These are phyloP conservation scores for Hoplodrina ambigua DNA, from an alignment of 2,888 invertebrate genomes.

Conservation along the genomic window DNA sequence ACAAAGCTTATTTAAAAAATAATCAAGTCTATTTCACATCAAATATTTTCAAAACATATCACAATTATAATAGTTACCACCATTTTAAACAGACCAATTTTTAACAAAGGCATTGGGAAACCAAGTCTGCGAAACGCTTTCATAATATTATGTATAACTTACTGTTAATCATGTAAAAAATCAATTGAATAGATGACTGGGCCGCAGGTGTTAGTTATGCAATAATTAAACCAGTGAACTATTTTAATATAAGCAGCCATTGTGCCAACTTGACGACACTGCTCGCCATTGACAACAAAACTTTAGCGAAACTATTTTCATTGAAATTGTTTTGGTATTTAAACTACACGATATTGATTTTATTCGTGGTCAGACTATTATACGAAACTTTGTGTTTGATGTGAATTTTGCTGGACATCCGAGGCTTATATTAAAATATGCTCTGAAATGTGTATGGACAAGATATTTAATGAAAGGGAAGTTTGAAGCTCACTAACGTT, in stretches of 20 bases:
- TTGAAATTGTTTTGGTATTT: constrained; percentile 82
- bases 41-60: constrained; percentile 59
- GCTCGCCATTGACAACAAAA: constrained; percentile 73
- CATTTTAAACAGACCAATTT: constrained; percentile 59
- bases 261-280: constrained; percentile 67
- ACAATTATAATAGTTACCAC: constrained; percentile 43
- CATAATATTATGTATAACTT: constrained; percentile 66
- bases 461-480: constrained; percentile 43
- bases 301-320: constrained; percentile 79
- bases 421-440: constrained; percentile 32
- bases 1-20: constrained; percentile 40
- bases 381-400: constrained; percentile 47
- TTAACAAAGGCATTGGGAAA: constrained; percentile 67
- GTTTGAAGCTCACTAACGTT: constrained; percentile 15
- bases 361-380: constrained; percentile 59
- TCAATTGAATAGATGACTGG: constrained; percentile 69
- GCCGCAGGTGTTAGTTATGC: constrained; percentile 74
- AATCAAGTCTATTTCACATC: constrained; percentile 38
- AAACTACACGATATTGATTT: constrained; percentile 67
- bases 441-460: constrained; percentile 19
- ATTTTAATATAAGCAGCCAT: constrained; percentile 83
- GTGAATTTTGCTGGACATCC: constrained; percentile 38
- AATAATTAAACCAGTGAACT: constrained; percentile 72
- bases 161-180: constrained; percentile 65
- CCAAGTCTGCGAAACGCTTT: constrained; percentile 52